Base-by-base conservation (phyloP, 2,797 vertebrate genomes). In the Selene dorsalis region DNA sequence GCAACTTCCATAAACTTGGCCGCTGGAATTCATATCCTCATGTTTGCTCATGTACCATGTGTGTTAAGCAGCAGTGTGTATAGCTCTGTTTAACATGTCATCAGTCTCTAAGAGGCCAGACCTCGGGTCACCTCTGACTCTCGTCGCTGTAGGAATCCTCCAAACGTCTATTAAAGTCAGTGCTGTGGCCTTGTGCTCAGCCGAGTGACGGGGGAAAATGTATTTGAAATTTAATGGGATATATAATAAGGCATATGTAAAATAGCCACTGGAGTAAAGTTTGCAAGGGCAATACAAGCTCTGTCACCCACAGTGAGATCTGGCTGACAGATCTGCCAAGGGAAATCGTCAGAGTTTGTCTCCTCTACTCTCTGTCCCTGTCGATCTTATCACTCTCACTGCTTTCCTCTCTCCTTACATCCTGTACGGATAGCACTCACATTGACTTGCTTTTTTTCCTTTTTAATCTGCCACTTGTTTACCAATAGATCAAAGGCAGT, bases 181-280 rank as follows among this genome's bases (percentile, higher is more conserved):
- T 63, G 73, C 76, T 70, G 79, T 41, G 20, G 79, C 73, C 72
- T 48, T 75, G 79, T 32, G 79, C 81, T 87, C 75, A 66, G 72
- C 83, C 62, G 79, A 77, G 77, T 57, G 75, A 78, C 38, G 43
- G 80, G 71, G 38, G 65, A 69, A 67, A 75, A 59, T 84, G 77
- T 82, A 68, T 87, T 77, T 69, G 80, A 87, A 82, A 82, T 86
- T 74, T 87, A 90, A 82, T 78, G 70, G 65, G 73, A 84, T 79
- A 73, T 78, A 87, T 86, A 87, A 84, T 72, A 76, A 79, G 67
- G 82, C 63, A 70, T 77, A 58, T 89, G 76, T 84, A 82, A 85
- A 53, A 69, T 20, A 77, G 70, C 57, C 67, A 22, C 58, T 61
- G 75, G 80, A 83, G 76, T 80, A 75, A 88, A 91, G 72, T 61